These are phyloP conservation scores for Globodera rostochiensis DNA, from an alignment of 1,140 invertebrate genomes.

Conservation along the genomic window DNA sequence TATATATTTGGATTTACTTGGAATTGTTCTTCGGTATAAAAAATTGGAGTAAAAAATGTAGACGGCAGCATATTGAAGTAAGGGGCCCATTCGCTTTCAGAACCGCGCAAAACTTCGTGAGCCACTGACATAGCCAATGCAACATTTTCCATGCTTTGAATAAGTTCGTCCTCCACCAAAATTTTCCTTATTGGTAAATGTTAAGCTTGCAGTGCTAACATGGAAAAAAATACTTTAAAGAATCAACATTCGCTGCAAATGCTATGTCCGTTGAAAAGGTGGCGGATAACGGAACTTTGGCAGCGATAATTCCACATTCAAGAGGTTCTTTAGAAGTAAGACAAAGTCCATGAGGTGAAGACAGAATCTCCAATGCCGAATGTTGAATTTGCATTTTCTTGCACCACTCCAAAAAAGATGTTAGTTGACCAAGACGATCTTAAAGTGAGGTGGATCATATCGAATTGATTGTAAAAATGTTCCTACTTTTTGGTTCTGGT, in stretches of 20 bases:
- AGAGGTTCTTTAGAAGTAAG: slow-evolving; percentile 34
- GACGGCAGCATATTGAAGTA: slow-evolving; percentile 41
- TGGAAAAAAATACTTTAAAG: slow-evolving; percentile 26
- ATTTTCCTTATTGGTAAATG: slow-evolving; percentile 32
- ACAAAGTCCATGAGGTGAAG: slow-evolving; percentile 22
- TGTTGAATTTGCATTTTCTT: slow-evolving; percentile 22
- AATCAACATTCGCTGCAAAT: slow-evolving; percentile 1
- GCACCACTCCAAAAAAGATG: slow-evolving; percentile 35
- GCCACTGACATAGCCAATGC: slow-evolving; percentile 40
- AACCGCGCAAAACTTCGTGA: slow-evolving; percentile 33
- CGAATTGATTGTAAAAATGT: background rate
- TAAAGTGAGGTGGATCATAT: background rate
- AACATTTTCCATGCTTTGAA: slow-evolving; percentile 45
- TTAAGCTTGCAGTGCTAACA: background rate
- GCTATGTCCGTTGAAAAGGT: slow-evolving; percentile 39
- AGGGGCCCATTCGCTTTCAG: slow-evolving; percentile 32
- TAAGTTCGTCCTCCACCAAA: slow-evolving; percentile 36
- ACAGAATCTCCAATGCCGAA: slow-evolving; percentile 32
- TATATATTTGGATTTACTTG: slow-evolving; percentile 28
- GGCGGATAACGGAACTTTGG: slow-evolving; percentile 32
- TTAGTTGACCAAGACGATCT: slow-evolving; percentile 33
- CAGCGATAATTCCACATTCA: slow-evolving; percentile 18
- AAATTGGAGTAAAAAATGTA: slow-evolving; percentile 39
- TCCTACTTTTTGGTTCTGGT: background rate
- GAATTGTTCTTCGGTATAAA: slow-evolving; percentile 40